These are phyloP conservation scores for Philereme transversata DNA, from an alignment of 2,888 invertebrate species.

Conservation along the genomic window DNA sequence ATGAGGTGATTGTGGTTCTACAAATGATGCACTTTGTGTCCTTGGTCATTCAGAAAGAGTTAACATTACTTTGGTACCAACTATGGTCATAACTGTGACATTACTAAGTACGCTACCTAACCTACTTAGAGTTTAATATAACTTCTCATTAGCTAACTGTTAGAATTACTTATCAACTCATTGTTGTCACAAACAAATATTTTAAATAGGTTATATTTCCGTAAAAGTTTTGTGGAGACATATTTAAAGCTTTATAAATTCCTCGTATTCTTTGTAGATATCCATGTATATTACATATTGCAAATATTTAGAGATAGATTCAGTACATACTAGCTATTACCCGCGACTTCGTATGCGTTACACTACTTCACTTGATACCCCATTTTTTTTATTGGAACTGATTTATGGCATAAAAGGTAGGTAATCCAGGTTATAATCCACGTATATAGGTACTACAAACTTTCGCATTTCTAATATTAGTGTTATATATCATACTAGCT, in stretches of 20 bases:
- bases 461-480: too few species aligned
- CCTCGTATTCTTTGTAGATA: too few species aligned
- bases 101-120: background rate
- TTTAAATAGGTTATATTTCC: background rate
- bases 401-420: too few species aligned
- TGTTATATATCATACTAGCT: too few species aligned
- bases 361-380: too few species aligned
- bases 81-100: background rate
- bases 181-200: background rate
- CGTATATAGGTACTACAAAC: too few species aligned
- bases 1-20: slow-evolving; percentile 7
- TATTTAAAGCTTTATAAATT: background rate
- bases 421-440: too few species aligned
- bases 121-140: background rate
- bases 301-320: too few species aligned
- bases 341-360: too few species aligned
- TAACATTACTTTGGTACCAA: background rate
- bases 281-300: too few species aligned
- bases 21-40: slow-evolving; percentile 1
- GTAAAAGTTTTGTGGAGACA: background rate
- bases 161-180: background rate
- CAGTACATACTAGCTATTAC: too few species aligned
- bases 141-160: background rate
- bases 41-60: background rate
- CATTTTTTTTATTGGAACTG: too few species aligned